phyloP scores from a whole-genome alignment of 2,113 vertebrate species.

The Orcinus orca region DNA sequence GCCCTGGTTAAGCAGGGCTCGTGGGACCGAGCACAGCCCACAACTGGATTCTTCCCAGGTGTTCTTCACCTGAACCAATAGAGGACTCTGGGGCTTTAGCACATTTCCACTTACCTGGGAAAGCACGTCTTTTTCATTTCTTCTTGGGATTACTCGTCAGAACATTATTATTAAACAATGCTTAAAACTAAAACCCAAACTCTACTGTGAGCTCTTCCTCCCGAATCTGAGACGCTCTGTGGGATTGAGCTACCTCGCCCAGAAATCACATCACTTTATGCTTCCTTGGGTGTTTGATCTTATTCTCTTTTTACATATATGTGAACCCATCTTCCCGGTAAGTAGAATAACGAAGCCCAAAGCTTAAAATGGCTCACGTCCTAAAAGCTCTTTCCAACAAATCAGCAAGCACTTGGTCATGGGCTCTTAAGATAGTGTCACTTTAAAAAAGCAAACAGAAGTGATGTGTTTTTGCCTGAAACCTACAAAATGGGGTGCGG shows the following conservation, averaged over 20 bases:
- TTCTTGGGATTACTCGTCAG: neutral
- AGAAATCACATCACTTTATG: neutral
- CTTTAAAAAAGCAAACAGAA: neutral
- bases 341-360: neutral
- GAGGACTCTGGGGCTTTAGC: neutral
- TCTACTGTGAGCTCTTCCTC: neutral
- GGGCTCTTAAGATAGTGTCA: neutral
- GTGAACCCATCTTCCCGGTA: neutral
- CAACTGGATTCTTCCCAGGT: neutral
- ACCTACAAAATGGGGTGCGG: fast-evolving
- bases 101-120: fast-evolving
- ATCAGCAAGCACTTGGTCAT: neutral
- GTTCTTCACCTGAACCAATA: neutral
- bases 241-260: fast-evolving
- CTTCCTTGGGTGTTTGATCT: neutral
- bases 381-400: neutral
- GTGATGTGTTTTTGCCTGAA: fast-evolving
- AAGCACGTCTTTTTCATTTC: neutral
- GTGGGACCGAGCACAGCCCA: neutral
- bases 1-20: neutral
- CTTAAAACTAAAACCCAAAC: neutral
- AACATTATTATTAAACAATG: neutral
- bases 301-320: neutral
- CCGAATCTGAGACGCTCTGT: fast-evolving
- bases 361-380: neutral